Evolutionary conservation across 2,797 vertebrate species (phyloP).

Genomic region (Darevskia nairensis): DNA sequence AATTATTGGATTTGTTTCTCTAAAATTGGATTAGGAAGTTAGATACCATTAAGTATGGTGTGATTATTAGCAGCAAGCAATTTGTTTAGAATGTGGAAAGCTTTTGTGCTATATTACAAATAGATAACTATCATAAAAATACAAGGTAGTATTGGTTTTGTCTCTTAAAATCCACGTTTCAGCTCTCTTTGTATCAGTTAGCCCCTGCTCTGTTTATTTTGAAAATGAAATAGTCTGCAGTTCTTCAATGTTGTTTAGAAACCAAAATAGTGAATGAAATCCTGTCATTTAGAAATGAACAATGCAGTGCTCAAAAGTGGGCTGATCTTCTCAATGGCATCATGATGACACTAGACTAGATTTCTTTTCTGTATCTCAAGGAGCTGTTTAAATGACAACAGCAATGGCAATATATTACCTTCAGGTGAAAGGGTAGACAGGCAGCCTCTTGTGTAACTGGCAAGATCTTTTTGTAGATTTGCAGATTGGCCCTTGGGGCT

Average conservation of each 20-base stretch:
- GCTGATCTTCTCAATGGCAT: background rate
- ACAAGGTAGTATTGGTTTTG: constrained; percentile 42
- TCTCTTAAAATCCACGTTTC: background rate
- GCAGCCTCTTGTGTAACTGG: constrained; percentile 27
- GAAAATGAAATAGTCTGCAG: background rate
- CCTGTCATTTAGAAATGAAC: background rate
- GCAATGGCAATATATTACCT: background rate
- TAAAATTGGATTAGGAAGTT: constrained; percentile 76
- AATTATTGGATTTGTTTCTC: constrained; percentile 77
- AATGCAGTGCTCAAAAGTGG: background rate
- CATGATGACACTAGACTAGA: background rate
- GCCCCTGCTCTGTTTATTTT: constrained; percentile 38
- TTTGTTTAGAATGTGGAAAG: constrained; percentile 60
- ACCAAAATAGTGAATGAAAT: background rate
- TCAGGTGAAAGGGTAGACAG: constrained; percentile 48
- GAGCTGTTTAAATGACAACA: constrained; percentile 39
- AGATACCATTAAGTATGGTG: constrained; percentile 69
- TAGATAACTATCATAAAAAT: constrained; percentile 42
- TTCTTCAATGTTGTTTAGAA: constrained; percentile 37
- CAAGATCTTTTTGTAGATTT: constrained; percentile 30
- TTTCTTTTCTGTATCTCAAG: constrained; percentile 20
- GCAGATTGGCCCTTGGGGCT: constrained; percentile 57
- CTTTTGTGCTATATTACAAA: constrained; percentile 46
- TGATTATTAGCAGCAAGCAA: constrained; percentile 73
- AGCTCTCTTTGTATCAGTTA: background rate